Conservation (phyloP, 2,113 vertebrate species). For the Tetrax tetrax region DNA sequence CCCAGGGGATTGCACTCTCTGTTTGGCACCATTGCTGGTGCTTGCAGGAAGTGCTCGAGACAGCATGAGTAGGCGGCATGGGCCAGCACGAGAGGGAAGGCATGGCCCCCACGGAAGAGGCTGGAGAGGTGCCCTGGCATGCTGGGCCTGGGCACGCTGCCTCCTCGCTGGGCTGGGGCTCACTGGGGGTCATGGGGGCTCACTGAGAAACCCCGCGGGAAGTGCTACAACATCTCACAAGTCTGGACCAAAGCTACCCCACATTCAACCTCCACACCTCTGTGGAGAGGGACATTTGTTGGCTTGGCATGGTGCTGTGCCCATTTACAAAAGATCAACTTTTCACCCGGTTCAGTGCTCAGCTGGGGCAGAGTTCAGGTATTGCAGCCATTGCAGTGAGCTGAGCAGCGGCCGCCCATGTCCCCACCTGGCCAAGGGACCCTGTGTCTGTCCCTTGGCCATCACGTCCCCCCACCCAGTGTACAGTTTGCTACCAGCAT, state of each 20-base stretch:
- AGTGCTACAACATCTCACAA: background rate
- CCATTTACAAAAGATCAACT: background rate
- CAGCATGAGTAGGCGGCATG: background rate
- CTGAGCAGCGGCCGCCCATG: accelerated
- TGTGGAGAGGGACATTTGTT: background rate
- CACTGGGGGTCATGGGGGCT: accelerated
- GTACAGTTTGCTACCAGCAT: background rate
- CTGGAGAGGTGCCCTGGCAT: background rate
- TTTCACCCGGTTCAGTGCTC: accelerated
- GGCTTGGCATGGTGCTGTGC: background rate
- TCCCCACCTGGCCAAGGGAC: background rate
- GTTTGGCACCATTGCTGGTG: background rate
- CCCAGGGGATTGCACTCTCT: background rate
- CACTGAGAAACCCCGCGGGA: background rate
- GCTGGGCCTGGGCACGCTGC: background rate
- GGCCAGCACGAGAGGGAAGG: accelerated
- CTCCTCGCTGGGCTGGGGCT: accelerated
- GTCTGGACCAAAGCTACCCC: background rate
- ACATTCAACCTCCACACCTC: background rate
- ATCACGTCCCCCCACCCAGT: accelerated
- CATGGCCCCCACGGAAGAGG: accelerated
- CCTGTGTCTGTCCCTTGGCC: background rate
- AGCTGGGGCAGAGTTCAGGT: background rate
- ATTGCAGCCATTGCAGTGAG: background rate
- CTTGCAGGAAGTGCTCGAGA: background rate